Percentiles rank a stretch among this genome's conserved stretches.
phyloP scores from a whole-genome alignment of 2,113 vertebrate genomes.

The Procavia capensis region DNA sequence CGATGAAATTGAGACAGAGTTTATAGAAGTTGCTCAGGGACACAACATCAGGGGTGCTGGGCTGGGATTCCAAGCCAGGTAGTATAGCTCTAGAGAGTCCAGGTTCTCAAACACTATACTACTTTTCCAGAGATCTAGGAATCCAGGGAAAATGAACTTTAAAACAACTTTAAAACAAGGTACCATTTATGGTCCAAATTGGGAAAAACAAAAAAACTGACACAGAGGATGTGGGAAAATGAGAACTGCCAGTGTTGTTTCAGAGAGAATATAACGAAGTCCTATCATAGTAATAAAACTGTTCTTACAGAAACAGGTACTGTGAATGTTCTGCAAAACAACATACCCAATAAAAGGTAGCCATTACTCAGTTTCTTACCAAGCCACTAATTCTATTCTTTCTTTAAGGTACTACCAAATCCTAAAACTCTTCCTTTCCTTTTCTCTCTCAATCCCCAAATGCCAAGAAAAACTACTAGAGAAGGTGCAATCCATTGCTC shows the following conservation, averaged over 20 bases:
- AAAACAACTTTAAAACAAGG: too few relatives aligned
- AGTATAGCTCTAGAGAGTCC: not conserved
- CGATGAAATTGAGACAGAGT: not conserved
- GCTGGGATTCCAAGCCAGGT: not conserved
- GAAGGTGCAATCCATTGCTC: not conserved
- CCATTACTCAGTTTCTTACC: constrained; percentile 4
- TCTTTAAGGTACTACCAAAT: constrained; percentile 2
- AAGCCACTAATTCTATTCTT: constrained; percentile 3
- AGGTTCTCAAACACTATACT: not conserved
- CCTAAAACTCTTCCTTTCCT: not conserved
- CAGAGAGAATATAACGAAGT: not conserved
- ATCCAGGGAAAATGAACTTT: too few relatives aligned
- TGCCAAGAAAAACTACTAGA: not conserved
- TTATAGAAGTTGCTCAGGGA: constrained; percentile 1
- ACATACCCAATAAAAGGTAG: constrained; percentile 9
- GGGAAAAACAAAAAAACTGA: constrained; percentile 11
- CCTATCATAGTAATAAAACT: not conserved
- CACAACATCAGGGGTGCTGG: not conserved
- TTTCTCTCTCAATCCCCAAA: constrained; percentile 10
- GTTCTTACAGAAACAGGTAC: not conserved
- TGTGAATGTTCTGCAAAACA: constrained; percentile 29
- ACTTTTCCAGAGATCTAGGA: not conserved
- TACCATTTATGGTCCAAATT: not conserved
- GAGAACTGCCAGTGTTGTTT: not conserved
- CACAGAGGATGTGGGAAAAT: not conserved